Conservation (phyloP, 1,140 invertebrate genomes). For the Bombus superbus region DNA sequence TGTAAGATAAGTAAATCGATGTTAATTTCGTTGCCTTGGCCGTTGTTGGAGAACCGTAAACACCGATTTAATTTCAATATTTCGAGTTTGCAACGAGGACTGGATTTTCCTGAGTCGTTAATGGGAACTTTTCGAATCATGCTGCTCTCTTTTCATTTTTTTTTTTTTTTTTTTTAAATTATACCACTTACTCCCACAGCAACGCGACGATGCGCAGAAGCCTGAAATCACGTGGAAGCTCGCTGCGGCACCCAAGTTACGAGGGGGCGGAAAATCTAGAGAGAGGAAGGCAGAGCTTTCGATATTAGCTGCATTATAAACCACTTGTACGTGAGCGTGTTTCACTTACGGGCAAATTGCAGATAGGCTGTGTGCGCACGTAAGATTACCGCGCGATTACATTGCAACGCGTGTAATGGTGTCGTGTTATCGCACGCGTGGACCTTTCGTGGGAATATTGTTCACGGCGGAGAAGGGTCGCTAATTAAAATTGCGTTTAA, state of each 20-base stretch:
- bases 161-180: neutral
- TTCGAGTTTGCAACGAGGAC: neutral
- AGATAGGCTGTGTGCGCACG: conserved; percentile 8
- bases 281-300: conserved; percentile 6
- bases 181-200: too few species aligned
- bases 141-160: neutral
- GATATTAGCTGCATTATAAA: conserved; percentile 59
- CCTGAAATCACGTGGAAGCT: conserved; percentile 56
- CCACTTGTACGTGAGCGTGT: conserved; percentile 45
- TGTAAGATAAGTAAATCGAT: accelerated
- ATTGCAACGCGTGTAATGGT: neutral
- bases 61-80: neutral
- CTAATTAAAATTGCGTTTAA: conserved; percentile 48
- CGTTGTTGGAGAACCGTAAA: neutral
- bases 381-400: conserved; percentile 8
- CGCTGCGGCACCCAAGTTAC: conserved; percentile 54
- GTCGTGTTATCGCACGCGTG: neutral
- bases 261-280: conserved; percentile 13
- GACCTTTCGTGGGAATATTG: conserved; percentile 4
- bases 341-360: conserved; percentile 54
- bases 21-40: neutral
- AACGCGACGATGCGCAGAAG: neutral
- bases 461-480: neutral
- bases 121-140: too few species aligned
- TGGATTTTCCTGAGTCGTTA: too few species aligned